Evolutionary conservation across 2,888 invertebrate species (phyloP).

Genomic region (Ennomos quercinarius): DNA sequence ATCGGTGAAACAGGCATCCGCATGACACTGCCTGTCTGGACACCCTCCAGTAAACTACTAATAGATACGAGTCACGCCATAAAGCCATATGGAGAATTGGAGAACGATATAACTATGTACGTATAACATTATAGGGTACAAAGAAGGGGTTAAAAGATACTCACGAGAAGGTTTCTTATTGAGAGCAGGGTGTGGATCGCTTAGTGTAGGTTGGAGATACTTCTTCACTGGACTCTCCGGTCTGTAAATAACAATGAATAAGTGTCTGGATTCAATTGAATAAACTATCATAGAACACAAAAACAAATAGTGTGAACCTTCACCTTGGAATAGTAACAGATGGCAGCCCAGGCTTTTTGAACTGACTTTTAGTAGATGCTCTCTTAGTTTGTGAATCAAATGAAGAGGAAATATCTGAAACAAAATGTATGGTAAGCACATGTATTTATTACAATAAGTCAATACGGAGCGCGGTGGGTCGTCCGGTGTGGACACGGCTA

Average conservation of each 20-base stretch:
- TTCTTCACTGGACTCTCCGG: constrained; percentile 93
- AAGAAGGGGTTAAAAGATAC: no score
- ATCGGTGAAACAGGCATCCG: no score
- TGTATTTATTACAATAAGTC: not conserved
- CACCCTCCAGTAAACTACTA: no score
- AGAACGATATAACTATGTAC: not conserved
- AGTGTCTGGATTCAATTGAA: no score
- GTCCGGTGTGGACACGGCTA: no score
- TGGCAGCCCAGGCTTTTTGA: constrained; percentile 73
- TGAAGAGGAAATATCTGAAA: constrained; percentile 68
- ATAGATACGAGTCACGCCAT: no score
- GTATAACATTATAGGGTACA: not conserved
- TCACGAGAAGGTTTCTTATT: constrained; percentile 87
- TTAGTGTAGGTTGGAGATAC: constrained; percentile 92
- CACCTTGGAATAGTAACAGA: constrained; percentile 75
- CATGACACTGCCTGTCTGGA: no score
- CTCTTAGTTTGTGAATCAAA: constrained; percentile 75
- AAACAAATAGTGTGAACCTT: not conserved
- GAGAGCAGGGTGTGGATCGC: constrained; percentile 88
- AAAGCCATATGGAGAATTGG: no score
- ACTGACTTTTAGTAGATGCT: constrained; percentile 71
- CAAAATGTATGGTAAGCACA: constrained; percentile 4
- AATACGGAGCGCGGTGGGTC: no score
- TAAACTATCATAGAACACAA: no score
- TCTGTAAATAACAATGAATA: constrained; percentile 67